Evolutionary conservation across 2,113 vertebrate species (phyloP).

Genomic region (Taurulus bubalis): DNA sequence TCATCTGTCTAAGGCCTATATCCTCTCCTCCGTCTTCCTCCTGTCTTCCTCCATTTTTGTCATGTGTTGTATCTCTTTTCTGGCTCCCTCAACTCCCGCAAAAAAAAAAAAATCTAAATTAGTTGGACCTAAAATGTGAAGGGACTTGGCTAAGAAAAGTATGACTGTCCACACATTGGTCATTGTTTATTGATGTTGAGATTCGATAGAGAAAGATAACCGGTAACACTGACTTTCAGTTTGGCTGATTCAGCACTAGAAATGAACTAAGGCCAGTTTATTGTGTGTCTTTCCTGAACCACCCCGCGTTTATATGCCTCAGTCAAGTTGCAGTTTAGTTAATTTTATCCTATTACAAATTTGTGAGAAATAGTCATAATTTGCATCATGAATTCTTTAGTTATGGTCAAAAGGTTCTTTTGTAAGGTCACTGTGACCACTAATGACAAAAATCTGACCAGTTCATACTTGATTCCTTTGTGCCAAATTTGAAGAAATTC

Average conservation of each 20-base stretch:
- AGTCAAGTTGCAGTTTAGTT: neutral
- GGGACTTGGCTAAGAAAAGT: neutral
- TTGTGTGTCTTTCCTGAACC: neutral
- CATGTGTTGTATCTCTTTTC: neutral
- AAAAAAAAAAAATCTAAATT: constrained; percentile 16
- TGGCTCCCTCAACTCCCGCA: neutral
- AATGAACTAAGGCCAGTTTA: neutral
- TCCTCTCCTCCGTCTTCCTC: neutral
- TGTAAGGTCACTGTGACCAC: neutral
- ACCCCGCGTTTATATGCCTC: neutral
- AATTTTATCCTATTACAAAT: neutral
- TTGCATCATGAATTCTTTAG: neutral
- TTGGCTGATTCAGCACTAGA: neutral
- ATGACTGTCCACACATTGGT: neutral
- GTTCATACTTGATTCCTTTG: neutral
- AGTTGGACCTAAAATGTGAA: neutral
- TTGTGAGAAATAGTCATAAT: neutral
- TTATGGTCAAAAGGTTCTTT: neutral
- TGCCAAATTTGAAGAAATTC: neutral
- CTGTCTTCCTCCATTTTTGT: neutral
- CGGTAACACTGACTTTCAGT: neutral
- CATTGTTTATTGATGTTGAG: constrained; percentile 4
- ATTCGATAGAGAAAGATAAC: neutral
- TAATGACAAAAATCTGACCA: neutral
- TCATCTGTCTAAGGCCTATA: constrained; percentile 28